Conservation (phyloP, 1,140 invertebrate species). For the Eufriesea mexicana region DNA sequence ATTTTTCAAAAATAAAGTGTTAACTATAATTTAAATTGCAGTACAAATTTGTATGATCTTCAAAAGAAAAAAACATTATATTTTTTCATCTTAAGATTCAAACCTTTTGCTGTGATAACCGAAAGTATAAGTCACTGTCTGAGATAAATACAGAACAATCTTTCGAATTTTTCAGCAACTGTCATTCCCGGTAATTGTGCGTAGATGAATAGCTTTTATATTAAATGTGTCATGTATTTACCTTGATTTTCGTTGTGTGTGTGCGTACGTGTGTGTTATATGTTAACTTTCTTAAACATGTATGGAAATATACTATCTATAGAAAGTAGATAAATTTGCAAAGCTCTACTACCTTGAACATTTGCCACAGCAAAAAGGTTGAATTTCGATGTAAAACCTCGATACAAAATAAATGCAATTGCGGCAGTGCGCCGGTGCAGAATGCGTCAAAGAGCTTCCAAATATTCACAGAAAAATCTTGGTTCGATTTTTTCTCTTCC, state of each 20-base stretch:
- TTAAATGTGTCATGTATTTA: slow-evolving; percentile 3
- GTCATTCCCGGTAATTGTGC: too few species aligned
- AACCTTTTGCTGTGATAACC: slow-evolving; percentile 7
- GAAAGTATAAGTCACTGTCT: neutral
- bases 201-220: neutral
- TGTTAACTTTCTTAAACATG: neutral
- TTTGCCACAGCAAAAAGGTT: slow-evolving; percentile 10
- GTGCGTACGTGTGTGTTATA: neutral
- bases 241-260: neutral
- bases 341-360: neutral
- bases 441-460: slow-evolving; percentile 9
- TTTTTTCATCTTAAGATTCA: neutral
- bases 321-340: slow-evolving; percentile 1
- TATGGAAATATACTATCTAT: neutral
- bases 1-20: neutral
- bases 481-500: neutral
- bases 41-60: neutral
- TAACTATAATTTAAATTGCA: neutral
- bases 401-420: slow-evolving; percentile 33
- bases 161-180: neutral
- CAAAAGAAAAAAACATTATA: neutral
- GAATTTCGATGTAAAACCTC: neutral
- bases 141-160: neutral
- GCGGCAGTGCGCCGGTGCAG: slow-evolving; percentile 5
- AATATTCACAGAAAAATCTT: neutral